A percentile compares a stretch with the other conserved stretches of the same genome.
These are phyloP conservation scores for Dasypus novemcinctus DNA, from an alignment of 2,113 vertebrate species.

Conservation along the genomic window DNA sequence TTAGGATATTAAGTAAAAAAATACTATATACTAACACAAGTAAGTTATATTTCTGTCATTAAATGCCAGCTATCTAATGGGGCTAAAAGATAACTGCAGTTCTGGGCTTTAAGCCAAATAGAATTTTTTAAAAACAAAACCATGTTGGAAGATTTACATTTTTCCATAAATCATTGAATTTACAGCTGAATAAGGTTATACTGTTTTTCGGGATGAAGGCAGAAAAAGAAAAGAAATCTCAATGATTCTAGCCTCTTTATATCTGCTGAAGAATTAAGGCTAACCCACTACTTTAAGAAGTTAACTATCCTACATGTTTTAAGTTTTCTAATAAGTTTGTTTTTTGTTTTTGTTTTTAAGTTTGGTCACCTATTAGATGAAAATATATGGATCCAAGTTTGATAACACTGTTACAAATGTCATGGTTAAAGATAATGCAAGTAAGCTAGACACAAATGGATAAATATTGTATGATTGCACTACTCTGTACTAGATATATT, in stretches of 20 bases:
- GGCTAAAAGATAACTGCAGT: not conserved
- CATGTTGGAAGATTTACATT: not conserved
- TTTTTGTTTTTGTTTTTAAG: slow-evolving; percentile 58
- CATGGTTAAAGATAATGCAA: slow-evolving; percentile 95
- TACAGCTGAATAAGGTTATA: not conserved
- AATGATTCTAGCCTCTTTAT: too few species aligned
- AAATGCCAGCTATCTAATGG: not conserved
- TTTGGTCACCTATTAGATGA: slow-evolving; percentile 96
- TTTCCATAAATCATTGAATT: not conserved
- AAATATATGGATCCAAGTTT: slow-evolving; percentile 91
- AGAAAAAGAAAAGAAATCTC: slow-evolving; percentile 84
- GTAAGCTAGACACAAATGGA: slow-evolving; percentile 80
- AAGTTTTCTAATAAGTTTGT: too few species aligned
- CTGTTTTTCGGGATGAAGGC: slow-evolving; percentile 81
- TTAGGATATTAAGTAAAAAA: not conserved
- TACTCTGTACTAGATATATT: too few species aligned
- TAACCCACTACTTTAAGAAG: too few species aligned
- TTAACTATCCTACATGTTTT: too few species aligned
- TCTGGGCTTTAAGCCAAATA: not conserved
- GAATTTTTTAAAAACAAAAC: not conserved
- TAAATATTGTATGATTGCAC: too few species aligned
- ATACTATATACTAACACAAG: not conserved
- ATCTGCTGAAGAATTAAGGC: too few species aligned
- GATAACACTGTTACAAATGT: slow-evolving; percentile 92
- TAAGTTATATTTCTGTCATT: not conserved